These are phyloP conservation scores for Bos taurus DNA, from an alignment of 2,113 vertebrate genomes.

Conservation along the genomic window DNA sequence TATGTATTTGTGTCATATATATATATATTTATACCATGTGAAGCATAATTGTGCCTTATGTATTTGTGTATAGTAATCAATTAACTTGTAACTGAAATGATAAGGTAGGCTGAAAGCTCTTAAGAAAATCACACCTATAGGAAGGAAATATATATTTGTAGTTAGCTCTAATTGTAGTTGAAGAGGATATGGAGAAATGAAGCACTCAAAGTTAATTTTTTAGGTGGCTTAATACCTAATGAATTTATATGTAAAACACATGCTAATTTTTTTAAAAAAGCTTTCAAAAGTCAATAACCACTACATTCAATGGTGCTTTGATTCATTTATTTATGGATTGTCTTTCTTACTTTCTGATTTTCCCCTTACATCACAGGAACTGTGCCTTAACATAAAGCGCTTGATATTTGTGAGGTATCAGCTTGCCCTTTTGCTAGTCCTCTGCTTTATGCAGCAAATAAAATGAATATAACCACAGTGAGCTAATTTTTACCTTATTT, in stretches of 20 bases:
- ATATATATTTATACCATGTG: not conserved
- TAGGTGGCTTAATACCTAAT: not conserved
- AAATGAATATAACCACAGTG: slow-evolving; percentile 43
- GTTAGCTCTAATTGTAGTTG: not conserved
- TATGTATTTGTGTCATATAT: not conserved
- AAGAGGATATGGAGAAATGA: not conserved
- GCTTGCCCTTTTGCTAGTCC: slow-evolving; percentile 30
- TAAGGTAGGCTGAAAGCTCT: not conserved
- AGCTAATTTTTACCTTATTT: slow-evolving; percentile 69
- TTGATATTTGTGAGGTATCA: slow-evolving; percentile 37
- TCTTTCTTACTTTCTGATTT: slow-evolving; percentile 22
- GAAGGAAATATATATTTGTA: not conserved
- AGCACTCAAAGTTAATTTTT: not conserved
- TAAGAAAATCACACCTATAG: not conserved
- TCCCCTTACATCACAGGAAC: not conserved
- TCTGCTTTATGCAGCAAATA: slow-evolving; percentile 33
- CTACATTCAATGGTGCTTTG: not conserved
- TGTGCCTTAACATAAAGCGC: not conserved
- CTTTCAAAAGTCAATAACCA: slow-evolving; percentile 7
- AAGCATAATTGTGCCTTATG: not conserved
- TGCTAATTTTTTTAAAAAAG: not conserved
- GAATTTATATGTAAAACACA: not conserved
- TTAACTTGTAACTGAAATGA: not conserved
- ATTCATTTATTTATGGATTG: slow-evolving; percentile 22
- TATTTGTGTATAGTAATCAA: not conserved